Percentiles rank a stretch among this genome's conserved stretches.
These are phyloP conservation scores for Drosophila setifemur DNA, from an alignment of 1,140 invertebrate genomes.

Conservation along the genomic window DNA sequence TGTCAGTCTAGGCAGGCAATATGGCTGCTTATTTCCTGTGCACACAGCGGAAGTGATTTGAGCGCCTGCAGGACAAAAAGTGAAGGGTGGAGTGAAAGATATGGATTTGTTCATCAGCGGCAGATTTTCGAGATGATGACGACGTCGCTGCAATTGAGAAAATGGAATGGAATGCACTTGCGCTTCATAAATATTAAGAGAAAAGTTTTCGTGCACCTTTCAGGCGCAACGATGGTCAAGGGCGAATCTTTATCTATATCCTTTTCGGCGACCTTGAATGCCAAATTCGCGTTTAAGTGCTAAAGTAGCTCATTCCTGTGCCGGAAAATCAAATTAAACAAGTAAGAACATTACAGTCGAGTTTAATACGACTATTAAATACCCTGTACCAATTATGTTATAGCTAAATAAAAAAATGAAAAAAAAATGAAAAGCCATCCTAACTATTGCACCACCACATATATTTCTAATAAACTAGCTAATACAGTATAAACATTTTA, in stretches of 20 bases:
- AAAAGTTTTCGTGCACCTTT: slow-evolving; percentile 4
- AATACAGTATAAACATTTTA: no score
- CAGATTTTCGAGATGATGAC: slow-evolving; percentile 6
- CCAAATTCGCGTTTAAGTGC: background rate
- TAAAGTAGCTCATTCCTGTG: no score
- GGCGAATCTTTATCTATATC: background rate
- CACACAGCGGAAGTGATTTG: slow-evolving; percentile 62
- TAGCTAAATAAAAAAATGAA: no score
- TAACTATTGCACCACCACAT: no score
- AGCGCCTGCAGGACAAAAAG: slow-evolving; percentile 29
- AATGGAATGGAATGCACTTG: slow-evolving; percentile 24
- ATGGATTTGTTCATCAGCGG: background rate
- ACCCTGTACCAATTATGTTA: no score
- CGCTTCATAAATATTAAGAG: slow-evolving; percentile 38
- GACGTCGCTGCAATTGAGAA: slow-evolving; percentile 31
- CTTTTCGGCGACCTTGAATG: background rate
- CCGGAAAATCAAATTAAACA: no score
- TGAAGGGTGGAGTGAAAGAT: background rate
- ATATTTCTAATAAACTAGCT: no score
- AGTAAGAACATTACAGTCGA: no score
- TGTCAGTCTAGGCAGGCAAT: slow-evolving; percentile 55
- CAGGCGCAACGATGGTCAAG: slow-evolving; percentile 12
- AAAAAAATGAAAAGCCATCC: no score
- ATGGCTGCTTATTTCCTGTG: slow-evolving; percentile 66
- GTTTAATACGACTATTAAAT: no score